Base-by-base conservation (phyloP, 2,797 vertebrate genomes). In the Lindbergichthys nudifrons region DNA sequence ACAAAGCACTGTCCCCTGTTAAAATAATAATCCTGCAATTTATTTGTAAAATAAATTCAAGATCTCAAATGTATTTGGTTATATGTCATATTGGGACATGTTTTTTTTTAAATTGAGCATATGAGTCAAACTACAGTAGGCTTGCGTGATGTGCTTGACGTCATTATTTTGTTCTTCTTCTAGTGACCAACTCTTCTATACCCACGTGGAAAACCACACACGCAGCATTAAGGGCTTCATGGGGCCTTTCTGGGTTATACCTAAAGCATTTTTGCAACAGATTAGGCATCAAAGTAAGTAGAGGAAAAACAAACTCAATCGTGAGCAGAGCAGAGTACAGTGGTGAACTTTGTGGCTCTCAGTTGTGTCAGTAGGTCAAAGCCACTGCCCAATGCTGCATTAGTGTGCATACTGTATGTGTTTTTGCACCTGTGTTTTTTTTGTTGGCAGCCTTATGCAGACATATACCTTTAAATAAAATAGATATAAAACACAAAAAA, bases 191-290 rank as follows among this genome's bases (percentile, higher is more conserved):
- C 75, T 83, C 83, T 73, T 69, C 79, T 84, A 4, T 26, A 74
- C 89, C 90, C 88, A 93, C 86, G 75, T 89, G 90, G 90, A 89
- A 92, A 90, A 91, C 84, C 75, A 88, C 77, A 83, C 75, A 79
- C 47, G 61, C 54, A 76, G 54, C 51, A 15, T 69, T 41, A 68
- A 70, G 72, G 83, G 80, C 66, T 72, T 90, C 82, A 89, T 48
- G 79, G 83, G 74, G 67, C 47, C 75, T 87, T 77, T 79, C 57
- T 80, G 77, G 80, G 73, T 46, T 72, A 59, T 60, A 75, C 80
- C 61, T 76, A 62, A 65, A 76, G 23, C 54, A 73, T 36, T 80
- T 68, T 50, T 52, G 59, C 74, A 50, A 63, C 75, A 75, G 65
- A 76, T 76, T 39, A 53, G 5, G 21, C 66, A 67, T 52, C 76